Evolutionary conservation across 1,140 invertebrate species (phyloP).

Genomic region (Bursaphelenchus mucronatus): DNA sequence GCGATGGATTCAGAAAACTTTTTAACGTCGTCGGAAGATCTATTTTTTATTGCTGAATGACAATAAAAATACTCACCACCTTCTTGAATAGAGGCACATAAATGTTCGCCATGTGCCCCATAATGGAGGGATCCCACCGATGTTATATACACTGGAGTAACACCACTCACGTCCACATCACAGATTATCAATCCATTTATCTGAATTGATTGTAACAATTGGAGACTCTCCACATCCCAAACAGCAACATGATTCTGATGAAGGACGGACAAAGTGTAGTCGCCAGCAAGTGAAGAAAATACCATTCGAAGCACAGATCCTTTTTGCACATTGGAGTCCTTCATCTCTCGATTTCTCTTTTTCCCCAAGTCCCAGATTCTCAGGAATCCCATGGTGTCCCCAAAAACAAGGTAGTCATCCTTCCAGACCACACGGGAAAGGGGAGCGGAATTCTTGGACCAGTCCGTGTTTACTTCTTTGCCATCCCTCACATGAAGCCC

Average conservation of each 20-base stretch:
- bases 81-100: constrained; percentile 1
- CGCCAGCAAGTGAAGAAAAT: constrained; percentile 52
- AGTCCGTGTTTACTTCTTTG: constrained; percentile 60
- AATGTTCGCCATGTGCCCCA: constrained; percentile 12
- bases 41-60: constrained; percentile 20
- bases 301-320: constrained; percentile 34
- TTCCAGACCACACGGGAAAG: constrained; percentile 59
- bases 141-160: constrained; percentile 50
- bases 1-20: too few species aligned
- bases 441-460: constrained; percentile 47
- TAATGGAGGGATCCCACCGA: constrained; percentile 49
- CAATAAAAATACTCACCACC: constrained; percentile 1
- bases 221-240: constrained; percentile 52
- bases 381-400: constrained; percentile 52
- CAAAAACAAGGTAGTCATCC: constrained; percentile 58
- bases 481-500: constrained; percentile 58
- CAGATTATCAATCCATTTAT: constrained; percentile 33
- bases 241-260: constrained; percentile 49
- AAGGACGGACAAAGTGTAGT: constrained; percentile 53
- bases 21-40: not conserved
- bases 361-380: constrained; percentile 53
- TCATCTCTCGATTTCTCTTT: constrained; percentile 42
- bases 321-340: constrained; percentile 28
- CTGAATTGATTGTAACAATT: constrained; percentile 40
- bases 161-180: constrained; percentile 56